Conservation (phyloP, 2,888 invertebrate species). For the Dicyrtoma fusca region DNA sequence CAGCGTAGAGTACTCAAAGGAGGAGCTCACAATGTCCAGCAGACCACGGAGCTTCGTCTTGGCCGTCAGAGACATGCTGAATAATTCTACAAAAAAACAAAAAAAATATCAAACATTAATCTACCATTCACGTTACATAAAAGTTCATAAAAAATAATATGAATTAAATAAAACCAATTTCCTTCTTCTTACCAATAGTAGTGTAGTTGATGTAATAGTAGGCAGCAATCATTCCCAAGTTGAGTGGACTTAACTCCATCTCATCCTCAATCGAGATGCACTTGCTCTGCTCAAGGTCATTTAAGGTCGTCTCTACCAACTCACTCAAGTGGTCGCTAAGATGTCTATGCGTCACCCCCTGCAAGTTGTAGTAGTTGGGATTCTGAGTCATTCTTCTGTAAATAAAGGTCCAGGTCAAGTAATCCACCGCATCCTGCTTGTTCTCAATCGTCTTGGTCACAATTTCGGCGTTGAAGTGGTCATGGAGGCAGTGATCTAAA, state of each 20-base stretch:
- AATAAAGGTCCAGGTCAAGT: conserved; percentile 98
- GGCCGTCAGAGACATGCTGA: conserved; percentile 92
- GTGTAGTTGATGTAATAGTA: conserved; percentile 99
- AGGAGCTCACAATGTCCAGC: conserved; percentile 96
- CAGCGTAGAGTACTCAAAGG: conserved; percentile 93
- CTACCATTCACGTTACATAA: background rate
- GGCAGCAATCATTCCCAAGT: conserved; percentile 99
- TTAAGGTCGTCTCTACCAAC: conserved; percentile 92
- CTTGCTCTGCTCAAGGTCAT: conserved; percentile 92
- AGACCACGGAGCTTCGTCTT: conserved; percentile 98
- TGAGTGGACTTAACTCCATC: conserved; percentile 94
- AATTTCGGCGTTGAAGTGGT: conserved; percentile 99
- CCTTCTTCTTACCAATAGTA: conserved; percentile 75
- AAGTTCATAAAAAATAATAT: background rate
- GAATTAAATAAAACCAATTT: conserved; percentile 55
- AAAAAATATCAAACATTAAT: conserved; percentile 4
- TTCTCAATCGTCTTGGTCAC: conserved; percentile 99
- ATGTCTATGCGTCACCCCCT: conserved; percentile 95
- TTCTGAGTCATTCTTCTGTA: conserved; percentile 97
- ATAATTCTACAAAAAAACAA: conserved; percentile 74
- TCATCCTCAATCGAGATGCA: conserved; percentile 98
- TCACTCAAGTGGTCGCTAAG: conserved; percentile 98
- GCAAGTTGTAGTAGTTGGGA: conserved; percentile 98
- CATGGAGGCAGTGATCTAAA: conserved; percentile 95
- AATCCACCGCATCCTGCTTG: conserved; percentile 99